Conservation (phyloP, 1,140 invertebrate genomes). For the silkworm (Bombyx mori) region ASM3026992v2 NC_085129.1:820001-820500, state of each 20-base stretch:
- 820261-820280: slow-evolving; percentile 37
- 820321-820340: slow-evolving; percentile 45
- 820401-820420: slow-evolving; percentile 36
- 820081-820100: slow-evolving; percentile 52
- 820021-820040: slow-evolving; percentile 50
- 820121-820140: slow-evolving; percentile 20
- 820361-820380: too few species aligned
- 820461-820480: slow-evolving; percentile 14
- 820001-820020: neutral
- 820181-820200: slow-evolving; percentile 18
- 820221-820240: slow-evolving; percentile 13
- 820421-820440: slow-evolving; percentile 52
- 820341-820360: slow-evolving; percentile 14
- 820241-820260: slow-evolving; percentile 30
- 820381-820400: too few species aligned
- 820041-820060: slow-evolving; percentile 55
- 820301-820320: slow-evolving; percentile 48
- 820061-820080: slow-evolving; percentile 52
- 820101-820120: slow-evolving; percentile 44
- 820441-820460: slow-evolving; percentile 39
- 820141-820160: slow-evolving; percentile 36
- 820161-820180: slow-evolving; percentile 33
- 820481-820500: slow-evolving; percentile 17
- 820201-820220: slow-evolving; percentile 3
- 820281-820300: slow-evolving; percentile 40